Evolutionary conservation across 2,888 invertebrate species (phyloP), one percentile per base, ranked within the genome.

Genomic region (Chorisops tibialis): DNA sequence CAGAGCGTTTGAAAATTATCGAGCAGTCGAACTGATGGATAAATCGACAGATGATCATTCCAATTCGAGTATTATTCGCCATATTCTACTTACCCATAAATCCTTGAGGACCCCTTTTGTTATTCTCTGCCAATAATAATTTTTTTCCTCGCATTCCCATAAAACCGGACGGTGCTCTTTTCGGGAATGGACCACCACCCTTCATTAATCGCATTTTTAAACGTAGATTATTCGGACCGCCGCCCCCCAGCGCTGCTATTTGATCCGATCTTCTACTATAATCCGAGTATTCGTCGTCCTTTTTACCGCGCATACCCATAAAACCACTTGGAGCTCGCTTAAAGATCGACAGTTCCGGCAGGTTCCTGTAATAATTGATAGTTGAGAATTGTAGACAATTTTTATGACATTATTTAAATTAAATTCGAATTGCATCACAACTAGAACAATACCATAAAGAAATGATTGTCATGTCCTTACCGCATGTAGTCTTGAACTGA

Each of bases 111-210:
- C 52, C 61, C 43, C 62, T 19, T 38, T 64, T 56, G 18, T 18
- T 56, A 22, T 24, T 24, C 14, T 56, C 45, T 2, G 21, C 21
- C 3, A 43, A 9, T 9, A 64, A 54, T 22, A 66, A 62, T 48
- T 82, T 82, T 76, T 81, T 88, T 73, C 83, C 88, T 72, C 79
- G 78, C 78, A 84, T 82, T n/a, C 88, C 88, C 67, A 87, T 82
- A 65, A 88, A 88, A 1, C 88, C 88, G 69, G 83, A 84, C 41
- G 83, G 81, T n/a, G 80, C 81, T 45, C 83, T 75, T 68, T 84
- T 81, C 24, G 68, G 68, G 19, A 63, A 51, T 19, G 61, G 54
- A 39, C 54, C 54, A n/a, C 41, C 41, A 22, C 39, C 22, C 24
- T 41, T 41, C 5, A 39, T 39, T 6, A 54, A 12, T 11, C 48